A percentile compares a stretch with the other conserved stretches of the same genome.
Evolutionary conservation across 2,113 vertebrate genomes (phyloP).

Genomic region (Noctilio leporinus): DNA sequence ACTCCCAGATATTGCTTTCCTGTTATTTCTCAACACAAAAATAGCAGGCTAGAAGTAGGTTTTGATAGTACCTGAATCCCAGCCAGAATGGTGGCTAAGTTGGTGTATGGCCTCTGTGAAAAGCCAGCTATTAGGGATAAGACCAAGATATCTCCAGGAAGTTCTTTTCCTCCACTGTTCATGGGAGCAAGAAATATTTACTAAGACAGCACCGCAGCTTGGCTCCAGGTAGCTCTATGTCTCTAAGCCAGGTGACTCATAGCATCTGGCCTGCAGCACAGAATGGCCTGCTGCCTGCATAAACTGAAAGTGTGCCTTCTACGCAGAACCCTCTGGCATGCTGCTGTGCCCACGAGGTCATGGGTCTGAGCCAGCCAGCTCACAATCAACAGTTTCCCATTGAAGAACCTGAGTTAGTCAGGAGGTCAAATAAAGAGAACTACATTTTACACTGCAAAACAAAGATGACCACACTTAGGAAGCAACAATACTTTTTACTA

Average conservation of each 20-base stretch:
- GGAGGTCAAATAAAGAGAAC: conserved; percentile 26
- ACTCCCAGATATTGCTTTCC: not conserved
- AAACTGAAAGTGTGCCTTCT: not conserved
- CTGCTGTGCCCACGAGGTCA: not conserved
- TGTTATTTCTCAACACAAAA: not conserved
- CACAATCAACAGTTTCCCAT: conserved; percentile 62
- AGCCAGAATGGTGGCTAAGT: not conserved
- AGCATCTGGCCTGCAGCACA: not conserved
- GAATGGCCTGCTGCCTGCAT: conserved; percentile 47
- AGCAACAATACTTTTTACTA: conserved; percentile 16
- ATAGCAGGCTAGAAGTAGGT: not conserved
- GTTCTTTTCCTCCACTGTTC: conserved; percentile 10
- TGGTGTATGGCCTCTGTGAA: conserved; percentile 10
- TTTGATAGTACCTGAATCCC: not conserved
- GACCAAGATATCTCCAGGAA: conserved; percentile 27
- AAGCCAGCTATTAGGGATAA: conserved; percentile 1
- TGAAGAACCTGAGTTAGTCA: conserved; percentile 56
- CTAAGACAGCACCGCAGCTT: conserved; percentile 20
- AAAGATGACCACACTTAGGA: not conserved
- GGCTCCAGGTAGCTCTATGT: not conserved
- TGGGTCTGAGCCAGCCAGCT: conserved; percentile 34
- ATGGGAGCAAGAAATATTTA: not conserved
- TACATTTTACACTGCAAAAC: conserved; percentile 35
- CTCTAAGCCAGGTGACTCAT: not conserved
- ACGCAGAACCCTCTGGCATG: conserved; percentile 35